Conservation (phyloP, 2,113 vertebrate genomes). For the Hoplias malabaricus region DNA sequence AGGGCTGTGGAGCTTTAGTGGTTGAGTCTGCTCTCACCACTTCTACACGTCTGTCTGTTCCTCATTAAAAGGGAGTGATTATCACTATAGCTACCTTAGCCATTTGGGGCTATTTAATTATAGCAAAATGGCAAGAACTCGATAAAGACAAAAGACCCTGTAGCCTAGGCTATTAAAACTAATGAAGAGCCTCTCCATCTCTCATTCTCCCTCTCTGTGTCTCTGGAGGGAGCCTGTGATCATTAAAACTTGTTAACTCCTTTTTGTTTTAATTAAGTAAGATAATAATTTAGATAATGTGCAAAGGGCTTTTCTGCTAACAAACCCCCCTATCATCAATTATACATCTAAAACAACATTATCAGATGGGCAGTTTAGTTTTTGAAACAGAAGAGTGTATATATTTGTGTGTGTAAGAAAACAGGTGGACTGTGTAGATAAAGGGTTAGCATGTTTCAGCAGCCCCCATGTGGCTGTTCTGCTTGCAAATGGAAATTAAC, state of each 20-base stretch:
- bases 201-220: neutral
- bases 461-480: neutral
- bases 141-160: conserved; percentile 14
- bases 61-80: neutral
- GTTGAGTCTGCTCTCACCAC: neutral
- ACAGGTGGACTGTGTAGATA: neutral
- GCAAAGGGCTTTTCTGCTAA: neutral
- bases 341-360: neutral
- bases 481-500: no score
- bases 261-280: conserved; percentile 31
- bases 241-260: neutral
- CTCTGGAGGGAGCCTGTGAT: neutral
- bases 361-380: neutral
- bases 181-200: neutral
- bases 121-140: conserved; percentile 4
- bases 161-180: conserved; percentile 13
- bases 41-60: neutral
- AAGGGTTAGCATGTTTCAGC: neutral
- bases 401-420: neutral
- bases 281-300: conserved; percentile 33
- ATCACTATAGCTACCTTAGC: conserved; percentile 12
- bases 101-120: conserved; percentile 3
- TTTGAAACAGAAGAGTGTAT: neutral
- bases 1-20: neutral
- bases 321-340: neutral